A percentile compares a stretch with the other conserved stretches of the same genome.
phyloP scores from a whole-genome alignment of 92 coral and sea anemone genomes.

The Palythoa heliodiscus region DNA sequence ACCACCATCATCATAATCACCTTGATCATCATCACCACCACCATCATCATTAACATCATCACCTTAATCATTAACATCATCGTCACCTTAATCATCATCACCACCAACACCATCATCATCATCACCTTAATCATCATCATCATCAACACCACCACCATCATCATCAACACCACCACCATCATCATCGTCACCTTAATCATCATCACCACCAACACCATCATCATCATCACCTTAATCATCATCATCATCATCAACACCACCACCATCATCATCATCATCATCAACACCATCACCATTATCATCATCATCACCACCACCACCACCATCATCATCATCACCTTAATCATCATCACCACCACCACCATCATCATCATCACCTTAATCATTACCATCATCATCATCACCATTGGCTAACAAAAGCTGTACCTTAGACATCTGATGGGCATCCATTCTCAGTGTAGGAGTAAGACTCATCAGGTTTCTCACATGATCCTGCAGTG shows the following conservation, averaged over 20 bases:
- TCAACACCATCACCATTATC: not conserved
- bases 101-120: no score
- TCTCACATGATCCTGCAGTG: constrained; percentile 83
- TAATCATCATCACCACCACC: not conserved
- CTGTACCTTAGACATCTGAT: constrained; percentile 91
- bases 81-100: no score
- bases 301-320: not conserved
- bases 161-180: no score
- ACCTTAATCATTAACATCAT: no score
- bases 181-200: not conserved
- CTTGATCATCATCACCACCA: no score
- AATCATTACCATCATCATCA: not conserved
- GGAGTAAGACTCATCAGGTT: constrained; percentile 84
- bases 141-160: no score
- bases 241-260: not conserved
- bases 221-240: not conserved
- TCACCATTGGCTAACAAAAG: not conserved
- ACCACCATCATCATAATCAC: no score
- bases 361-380: not conserved
- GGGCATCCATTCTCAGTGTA: constrained; percentile 85
- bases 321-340: not conserved
- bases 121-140: no score
- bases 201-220: not conserved
- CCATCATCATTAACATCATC: no score
- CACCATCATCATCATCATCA: not conserved